Base-by-base conservation (phyloP, 2,797 vertebrate species). In the Gambusia yucatana region DNA sequence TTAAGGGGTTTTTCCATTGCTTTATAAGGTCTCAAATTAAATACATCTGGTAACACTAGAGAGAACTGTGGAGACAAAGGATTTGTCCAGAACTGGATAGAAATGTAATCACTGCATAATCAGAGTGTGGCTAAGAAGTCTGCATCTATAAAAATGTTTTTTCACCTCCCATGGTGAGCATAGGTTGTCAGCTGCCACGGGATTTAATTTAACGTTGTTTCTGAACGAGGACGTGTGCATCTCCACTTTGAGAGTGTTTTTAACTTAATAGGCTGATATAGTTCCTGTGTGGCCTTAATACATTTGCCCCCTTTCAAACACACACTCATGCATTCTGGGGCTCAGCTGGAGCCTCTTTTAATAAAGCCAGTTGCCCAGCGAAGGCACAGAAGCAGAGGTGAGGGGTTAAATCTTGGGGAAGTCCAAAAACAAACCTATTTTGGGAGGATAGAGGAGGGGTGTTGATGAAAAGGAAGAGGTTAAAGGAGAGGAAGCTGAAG, bases 351-450 rank as follows among this genome's bases (percentile, higher is more conserved):
- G 89, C 90, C 91, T 84, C 87, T 88, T 94, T 93, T 94, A 94
- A 95, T 94, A 89, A 93, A 92, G 85, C 84, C 78, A 89, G 82
- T 89, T 88, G 91, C 88, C 91, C 61, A 52, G 85, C 90, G 82
- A 78, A 88, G 93, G 76, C 77, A 39, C 82, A 80, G 82, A 93
- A 76, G 85, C 81, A 87, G 86, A 94, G 88, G 87, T 91, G 84
- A 93, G 84, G 93, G 94, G 93, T 95, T 94, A 94, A 93, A 92
- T 90, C 91, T 87, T 81, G 71, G 75, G 89, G 91, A 94, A 89
- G 90, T 88, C 86, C 78, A 84, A 89, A 91, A 93, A 88, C 91
- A 92, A 86, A 86, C 89, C 77, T 79, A 55, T 80, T 88, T 91
- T 88, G 72, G 55, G 72, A 76, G 70, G 78, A 80, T 79, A 86